Percentiles rank a stretch among this genome's conserved stretches.
Conservation (phyloP, 2,797 vertebrate genomes). For the Sorex maritimensis region DNA sequence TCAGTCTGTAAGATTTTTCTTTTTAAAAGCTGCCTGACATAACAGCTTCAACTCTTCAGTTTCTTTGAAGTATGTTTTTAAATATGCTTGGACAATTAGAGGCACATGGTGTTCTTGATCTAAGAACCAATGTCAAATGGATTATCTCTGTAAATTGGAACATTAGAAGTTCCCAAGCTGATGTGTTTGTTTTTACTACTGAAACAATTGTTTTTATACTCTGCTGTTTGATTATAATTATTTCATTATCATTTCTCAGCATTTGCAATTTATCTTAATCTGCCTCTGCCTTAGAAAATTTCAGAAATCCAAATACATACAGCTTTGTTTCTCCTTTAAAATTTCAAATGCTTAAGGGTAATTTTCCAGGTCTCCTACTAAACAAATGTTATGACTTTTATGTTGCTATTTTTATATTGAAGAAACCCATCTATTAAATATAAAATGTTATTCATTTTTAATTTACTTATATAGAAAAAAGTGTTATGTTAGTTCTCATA, state of each 20-base stretch:
- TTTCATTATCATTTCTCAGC: conserved; percentile 27
- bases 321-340: background rate
- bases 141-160: conserved; percentile 44
- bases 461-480: conserved; percentile 29
- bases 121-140: background rate
- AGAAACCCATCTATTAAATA: conserved; percentile 26
- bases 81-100: background rate
- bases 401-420: background rate
- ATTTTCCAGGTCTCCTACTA: conserved; percentile 35
- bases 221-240: background rate
- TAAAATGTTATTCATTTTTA: background rate
- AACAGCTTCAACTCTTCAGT: conserved; percentile 27
- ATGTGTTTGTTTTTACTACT: conserved; percentile 45
- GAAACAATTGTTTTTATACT: background rate
- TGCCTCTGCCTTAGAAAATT: conserved; percentile 57
- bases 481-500: background rate
- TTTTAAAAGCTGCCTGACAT: conserved; percentile 65
- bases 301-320: conserved; percentile 9
- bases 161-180: conserved; percentile 20
- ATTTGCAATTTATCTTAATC: conserved; percentile 1
- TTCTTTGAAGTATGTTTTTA: conserved; percentile 46
- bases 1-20: conserved; percentile 13
- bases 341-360: conserved; percentile 34
- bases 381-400: conserved; percentile 28
- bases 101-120: background rate